Base-by-base conservation (phyloP, 2,797 vertebrate species). In the Muscicapa striata region DNA sequence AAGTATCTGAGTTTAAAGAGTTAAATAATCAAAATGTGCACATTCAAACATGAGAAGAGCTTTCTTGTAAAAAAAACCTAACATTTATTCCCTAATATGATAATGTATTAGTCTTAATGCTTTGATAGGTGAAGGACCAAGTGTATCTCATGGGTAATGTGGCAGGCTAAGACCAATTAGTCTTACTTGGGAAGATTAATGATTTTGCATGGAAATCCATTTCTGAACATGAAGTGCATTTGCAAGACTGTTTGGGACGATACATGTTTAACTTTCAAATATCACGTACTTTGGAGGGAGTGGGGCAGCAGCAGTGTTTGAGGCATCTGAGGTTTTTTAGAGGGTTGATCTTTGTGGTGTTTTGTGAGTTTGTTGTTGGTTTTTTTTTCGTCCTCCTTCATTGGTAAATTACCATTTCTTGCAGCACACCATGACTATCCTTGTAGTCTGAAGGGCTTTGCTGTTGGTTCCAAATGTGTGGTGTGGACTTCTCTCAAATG, bases 401-500 rank as follows among this genome's bases (percentile, higher is more conserved):
- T 5, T 68, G 34, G 24, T 72, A 76, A 14, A 24, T 22, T 74
- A 67, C 86, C 6, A 12, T 59, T 95, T 92, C 46, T 95, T 91
- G n/a, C 83, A 97, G 97, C 69, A 81, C 73, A 76, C 76, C 59
- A 3, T 49, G 96, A 94, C 24, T 93, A 83, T 36, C 88, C 68
- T 15, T 97, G 84, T 75, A 89, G 95, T 73, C 94, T 97, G 82
- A 95, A 97, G 89, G 97, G 93, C 59, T 98, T 97, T 93, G 58
- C 96, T 55, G 94, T 98, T 87, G 98, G 98, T 81, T 98, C 97
- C 21, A 95, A 97, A 36, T 98, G 98, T 61, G 93, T 98, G 59
- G 97, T 98, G 78, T 98, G 98, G 98, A 98, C 97, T 10, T 96
- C 96, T 73, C 81, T 92, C 21, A 96, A 96, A 55, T 98, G 98